Evolutionary conservation across 2,113 vertebrate species (phyloP).

Genomic region (Odobenus rosmarus): DNA sequence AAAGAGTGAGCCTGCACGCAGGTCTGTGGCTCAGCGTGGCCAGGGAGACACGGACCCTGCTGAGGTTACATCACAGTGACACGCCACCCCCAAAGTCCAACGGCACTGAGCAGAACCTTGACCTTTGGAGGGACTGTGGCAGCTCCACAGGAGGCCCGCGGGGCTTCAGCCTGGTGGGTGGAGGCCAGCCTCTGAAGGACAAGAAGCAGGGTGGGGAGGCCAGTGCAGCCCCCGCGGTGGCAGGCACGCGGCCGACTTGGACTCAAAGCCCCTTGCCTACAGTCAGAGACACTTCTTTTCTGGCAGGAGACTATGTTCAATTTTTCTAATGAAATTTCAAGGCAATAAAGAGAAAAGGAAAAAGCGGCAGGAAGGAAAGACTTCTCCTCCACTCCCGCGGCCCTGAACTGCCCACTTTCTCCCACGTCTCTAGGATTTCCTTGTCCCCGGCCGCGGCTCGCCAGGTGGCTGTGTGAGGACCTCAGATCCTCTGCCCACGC

Average conservation of each 20-base stretch:
- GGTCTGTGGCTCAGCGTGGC: background rate
- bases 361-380: background rate
- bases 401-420: background rate
- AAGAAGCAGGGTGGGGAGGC: fast-evolving
- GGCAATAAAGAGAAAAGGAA: background rate
- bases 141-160: fast-evolving
- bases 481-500: background rate
- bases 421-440: fast-evolving
- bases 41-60: fast-evolving
- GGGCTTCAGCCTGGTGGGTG: fast-evolving
- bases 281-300: background rate
- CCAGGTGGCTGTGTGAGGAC: background rate
- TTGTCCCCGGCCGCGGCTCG: fast-evolving
- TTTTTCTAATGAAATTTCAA: background rate
- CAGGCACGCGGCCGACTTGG: fast-evolving
- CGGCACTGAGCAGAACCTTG: fast-evolving
- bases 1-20: background rate
- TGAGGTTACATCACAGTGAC: fast-evolving
- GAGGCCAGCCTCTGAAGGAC: background rate
- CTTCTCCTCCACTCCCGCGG: fast-evolving
- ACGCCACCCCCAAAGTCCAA: fast-evolving
- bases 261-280: fast-evolving
- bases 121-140: background rate
- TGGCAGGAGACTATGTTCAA: background rate
- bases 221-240: fast-evolving